Percentiles rank a stretch among this genome's conserved stretches.
phyloP scores from a whole-genome alignment of 2,113 vertebrate genomes.

The Notarius lentiginosus region DNA sequence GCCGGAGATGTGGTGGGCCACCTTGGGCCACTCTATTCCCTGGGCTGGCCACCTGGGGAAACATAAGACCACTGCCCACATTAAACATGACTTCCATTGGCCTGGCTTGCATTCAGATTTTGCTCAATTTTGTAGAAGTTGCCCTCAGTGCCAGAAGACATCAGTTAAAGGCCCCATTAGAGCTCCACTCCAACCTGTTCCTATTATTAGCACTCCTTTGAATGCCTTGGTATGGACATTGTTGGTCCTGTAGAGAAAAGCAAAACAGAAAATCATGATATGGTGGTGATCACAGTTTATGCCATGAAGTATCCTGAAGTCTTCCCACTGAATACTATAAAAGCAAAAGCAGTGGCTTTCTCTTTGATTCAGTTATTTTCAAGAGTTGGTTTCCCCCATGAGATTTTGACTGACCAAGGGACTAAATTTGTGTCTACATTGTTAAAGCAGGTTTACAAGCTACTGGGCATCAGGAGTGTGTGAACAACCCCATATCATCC shows the following conservation, averaged over 20 bases:
- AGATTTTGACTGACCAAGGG: neutral
- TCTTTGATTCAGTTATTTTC: neutral
- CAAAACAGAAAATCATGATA: neutral
- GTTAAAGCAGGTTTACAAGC: neutral
- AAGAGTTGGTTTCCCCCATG: neutral
- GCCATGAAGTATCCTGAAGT: neutral
- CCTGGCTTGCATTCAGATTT: neutral
- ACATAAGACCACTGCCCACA: neutral
- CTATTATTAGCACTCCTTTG: neutral
- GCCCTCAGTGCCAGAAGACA: neutral
- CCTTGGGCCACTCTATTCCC: neutral
- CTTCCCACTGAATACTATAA: neutral
- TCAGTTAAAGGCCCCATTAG: rapidly evolving
- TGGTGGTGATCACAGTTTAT: neutral
- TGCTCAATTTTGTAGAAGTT: neutral
- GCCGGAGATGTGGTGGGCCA: neutral
- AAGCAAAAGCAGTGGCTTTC: neutral
- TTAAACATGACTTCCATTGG: neutral
- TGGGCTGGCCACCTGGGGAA: neutral
- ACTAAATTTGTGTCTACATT: neutral
- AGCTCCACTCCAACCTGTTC: neutral
- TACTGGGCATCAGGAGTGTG: neutral
- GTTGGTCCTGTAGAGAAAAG: neutral
- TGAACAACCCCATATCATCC: neutral
- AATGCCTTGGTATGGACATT: neutral